Conservation (phyloP, 2,888 invertebrate genomes). For the Willowsia nigromaculata region DNA sequence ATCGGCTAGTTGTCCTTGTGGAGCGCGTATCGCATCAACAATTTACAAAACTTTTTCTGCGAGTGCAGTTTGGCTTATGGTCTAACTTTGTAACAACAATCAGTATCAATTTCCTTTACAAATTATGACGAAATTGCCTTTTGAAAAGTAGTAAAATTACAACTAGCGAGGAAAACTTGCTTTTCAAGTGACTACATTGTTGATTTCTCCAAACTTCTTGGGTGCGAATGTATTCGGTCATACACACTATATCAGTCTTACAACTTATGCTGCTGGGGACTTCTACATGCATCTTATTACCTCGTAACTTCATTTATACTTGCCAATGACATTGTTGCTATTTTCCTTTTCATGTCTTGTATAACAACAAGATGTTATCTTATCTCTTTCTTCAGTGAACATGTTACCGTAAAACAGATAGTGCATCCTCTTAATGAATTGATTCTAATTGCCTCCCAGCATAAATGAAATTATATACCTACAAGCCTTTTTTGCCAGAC, state of each 20-base stretch:
- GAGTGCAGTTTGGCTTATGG: too few species aligned
- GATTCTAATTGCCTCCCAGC: not conserved
- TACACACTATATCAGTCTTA: not conserved
- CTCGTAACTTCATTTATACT: not conserved
- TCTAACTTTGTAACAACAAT: not conserved
- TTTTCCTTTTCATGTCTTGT: not conserved
- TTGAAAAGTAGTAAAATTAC: not conserved
- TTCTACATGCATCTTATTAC: not conserved
- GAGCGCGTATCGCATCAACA: too few species aligned
- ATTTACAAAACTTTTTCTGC: too few species aligned
- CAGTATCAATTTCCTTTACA: not conserved
- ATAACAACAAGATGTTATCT: not conserved
- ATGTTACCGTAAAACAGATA: constrained; percentile 2
- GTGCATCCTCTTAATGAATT: constrained; percentile 16
- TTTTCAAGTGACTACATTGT: constrained; percentile 30
- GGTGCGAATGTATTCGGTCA: not conserved
- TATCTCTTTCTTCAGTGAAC: not conserved
- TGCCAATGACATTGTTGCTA: not conserved
- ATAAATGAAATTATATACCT: not conserved
- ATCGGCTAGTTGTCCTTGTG: too few species aligned
- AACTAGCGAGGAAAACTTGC: constrained; percentile 7
- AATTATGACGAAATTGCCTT: not conserved
- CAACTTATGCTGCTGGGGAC: not conserved
- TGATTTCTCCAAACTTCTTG: not conserved
- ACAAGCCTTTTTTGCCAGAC: not conserved